Percentiles rank a stretch among this genome's conserved stretches.
phyloP scores from a whole-genome alignment of 2,113 vertebrate species.

The Microtus richardsoni region DNA sequence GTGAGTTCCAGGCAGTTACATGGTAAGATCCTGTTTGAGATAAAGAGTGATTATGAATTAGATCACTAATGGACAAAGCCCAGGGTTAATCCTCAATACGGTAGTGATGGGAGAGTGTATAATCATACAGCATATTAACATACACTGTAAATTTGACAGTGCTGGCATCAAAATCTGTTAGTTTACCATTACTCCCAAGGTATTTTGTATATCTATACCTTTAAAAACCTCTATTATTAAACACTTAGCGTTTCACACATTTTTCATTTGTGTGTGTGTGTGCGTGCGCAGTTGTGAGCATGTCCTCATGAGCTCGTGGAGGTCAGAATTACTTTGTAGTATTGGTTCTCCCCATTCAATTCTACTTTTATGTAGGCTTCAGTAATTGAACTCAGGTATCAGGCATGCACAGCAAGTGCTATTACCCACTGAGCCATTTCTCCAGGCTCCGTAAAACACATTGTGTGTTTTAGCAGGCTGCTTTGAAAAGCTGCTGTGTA shows the following conservation, averaged over 20 bases:
- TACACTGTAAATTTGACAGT: neutral
- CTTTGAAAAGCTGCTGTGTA: constrained; percentile 43
- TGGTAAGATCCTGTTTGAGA: neutral
- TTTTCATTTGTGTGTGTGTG: neutral
- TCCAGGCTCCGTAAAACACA: neutral
- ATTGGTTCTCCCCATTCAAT: neutral
- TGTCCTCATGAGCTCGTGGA: neutral
- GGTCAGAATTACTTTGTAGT: neutral
- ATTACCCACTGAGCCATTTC: neutral
- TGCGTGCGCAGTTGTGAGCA: neutral
- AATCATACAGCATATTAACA: neutral
- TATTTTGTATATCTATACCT: neutral
- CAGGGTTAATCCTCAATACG: neutral
- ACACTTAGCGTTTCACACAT: neutral
- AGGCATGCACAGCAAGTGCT: neutral
- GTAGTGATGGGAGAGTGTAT: neutral
- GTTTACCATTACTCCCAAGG: neutral
- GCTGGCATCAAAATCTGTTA: neutral
- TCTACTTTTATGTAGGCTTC: neutral
- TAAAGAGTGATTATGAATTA: neutral
- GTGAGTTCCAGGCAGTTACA: neutral
- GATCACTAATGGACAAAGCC: neutral
- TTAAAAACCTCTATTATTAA: constrained; percentile 37
- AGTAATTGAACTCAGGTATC: too few species aligned
- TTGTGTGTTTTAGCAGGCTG: neutral